Evolutionary conservation across 2,888 invertebrate species (phyloP), one percentile per base, ranked within the genome.

Genomic region (Actias luna): DNA sequence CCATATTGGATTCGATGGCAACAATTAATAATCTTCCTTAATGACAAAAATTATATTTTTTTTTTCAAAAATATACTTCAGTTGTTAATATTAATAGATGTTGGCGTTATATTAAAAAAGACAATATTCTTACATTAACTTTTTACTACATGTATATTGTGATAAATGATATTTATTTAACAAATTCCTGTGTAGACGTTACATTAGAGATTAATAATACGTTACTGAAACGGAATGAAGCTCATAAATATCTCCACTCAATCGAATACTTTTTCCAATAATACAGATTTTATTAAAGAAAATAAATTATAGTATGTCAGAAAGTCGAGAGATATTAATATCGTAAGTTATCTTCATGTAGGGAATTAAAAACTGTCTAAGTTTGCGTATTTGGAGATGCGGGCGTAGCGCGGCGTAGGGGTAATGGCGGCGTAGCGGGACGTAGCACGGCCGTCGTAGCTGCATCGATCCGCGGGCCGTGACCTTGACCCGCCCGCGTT

Each of bases 401-500:
- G 76, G 77, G 77, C 76, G 77, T 78, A 76, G 74, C 73, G 72
- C 72, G 69, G 73, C 67, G 69, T 75, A 71, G 78, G 65, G 72
- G 77, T 39, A 72, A 61, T 73, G 71, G 74, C 69, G 77, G 80
- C 69, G 76, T 71, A 71, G 76, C 69, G 77, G 78, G 78, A 76
- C 76, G 82, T 79, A 79, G 80, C 77, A 76, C 78, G 77, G 79
- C 84, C 85, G 83, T 82, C 87, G 87, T 87, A 87, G 94, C 94
- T 94, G 93, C 93, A 94, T 94, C 94, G 94, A 94, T 94, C 94
- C 90, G 83, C 87, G 85, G 88, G 85, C 92, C 93, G 93, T 94
- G 94, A 94, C 94, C 94, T 94, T 94, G 94, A 94, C 94, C 94
- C 85, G 93, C 85, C 91, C 92, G 91, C 89, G 87, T 88, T 91